Percentiles rank a stretch among this genome's conserved stretches.
Evolutionary conservation across 2,797 vertebrate species (phyloP).

Genomic region (Lagocephalus sceleratus): DNA sequence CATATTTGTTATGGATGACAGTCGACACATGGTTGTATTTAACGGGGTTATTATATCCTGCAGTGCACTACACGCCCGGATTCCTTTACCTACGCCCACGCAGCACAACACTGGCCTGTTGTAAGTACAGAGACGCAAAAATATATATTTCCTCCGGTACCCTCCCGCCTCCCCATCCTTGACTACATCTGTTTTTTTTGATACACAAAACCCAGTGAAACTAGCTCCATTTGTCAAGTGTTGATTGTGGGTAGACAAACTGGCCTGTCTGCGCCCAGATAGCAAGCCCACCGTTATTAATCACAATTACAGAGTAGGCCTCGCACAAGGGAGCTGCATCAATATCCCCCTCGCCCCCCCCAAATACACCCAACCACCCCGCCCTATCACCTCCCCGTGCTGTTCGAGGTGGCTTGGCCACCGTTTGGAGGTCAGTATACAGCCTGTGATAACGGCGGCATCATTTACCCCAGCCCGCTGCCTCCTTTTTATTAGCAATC

Average conservation of each 20-base stretch:
- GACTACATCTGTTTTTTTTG: constrained; percentile 98
- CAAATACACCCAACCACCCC: constrained; percentile 1
- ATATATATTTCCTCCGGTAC: constrained; percentile 82
- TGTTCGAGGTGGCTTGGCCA: constrained; percentile 69
- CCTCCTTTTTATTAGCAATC: constrained; percentile 79
- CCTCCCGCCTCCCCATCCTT: constrained; percentile 84
- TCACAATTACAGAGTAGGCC: constrained; percentile 97
- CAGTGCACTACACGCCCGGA: constrained; percentile 21
- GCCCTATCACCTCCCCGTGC: constrained; percentile 49
- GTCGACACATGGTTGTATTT: constrained; percentile 4
- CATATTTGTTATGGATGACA: background rate
- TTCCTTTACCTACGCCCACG: constrained; percentile 36
- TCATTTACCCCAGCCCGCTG: constrained; percentile 67
- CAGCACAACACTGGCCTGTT: constrained; percentile 54
- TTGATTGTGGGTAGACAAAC: constrained; percentile 98
- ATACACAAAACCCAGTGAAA: constrained; percentile 92
- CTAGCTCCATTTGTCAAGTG: constrained; percentile 94
- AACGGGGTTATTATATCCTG: constrained; percentile 26
- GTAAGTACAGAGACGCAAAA: constrained; percentile 82
- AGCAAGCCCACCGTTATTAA: constrained; percentile 93
- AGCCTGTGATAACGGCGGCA: constrained; percentile 62
- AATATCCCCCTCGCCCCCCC: constrained; percentile 71
- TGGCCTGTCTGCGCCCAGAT: constrained; percentile 93
- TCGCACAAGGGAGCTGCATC: constrained; percentile 80
- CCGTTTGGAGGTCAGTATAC: constrained; percentile 75